Base-by-base conservation (phyloP, 2,113 vertebrate genomes). In the Bufo gargarizans region DNA sequence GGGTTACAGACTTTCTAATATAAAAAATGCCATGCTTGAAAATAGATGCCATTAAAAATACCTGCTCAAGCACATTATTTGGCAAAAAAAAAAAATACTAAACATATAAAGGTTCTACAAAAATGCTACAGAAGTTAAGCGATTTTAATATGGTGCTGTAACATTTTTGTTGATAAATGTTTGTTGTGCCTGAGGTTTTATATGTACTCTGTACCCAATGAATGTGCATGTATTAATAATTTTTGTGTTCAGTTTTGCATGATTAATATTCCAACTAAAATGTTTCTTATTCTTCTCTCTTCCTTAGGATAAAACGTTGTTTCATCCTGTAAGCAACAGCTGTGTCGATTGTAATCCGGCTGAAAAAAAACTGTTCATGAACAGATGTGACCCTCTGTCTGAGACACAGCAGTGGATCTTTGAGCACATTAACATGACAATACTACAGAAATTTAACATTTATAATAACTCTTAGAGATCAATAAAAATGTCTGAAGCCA, bases 341-440 rank as follows among this genome's bases (percentile, higher is more conserved):
- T 97, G 97, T 90, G 92, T 97, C 92, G 97, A 97, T 90, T 97
- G 95, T 93, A 97, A 95, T 90, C 96, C 95, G 0, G 92, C 94
- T 17, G 97, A 97, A 91, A 97, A 96, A 94, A 97, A 96, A 94
- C 95, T 97, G 93, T 97, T 97, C 95, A 97, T 97, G 96, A 96
- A 96, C 93, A 96, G 95, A 95, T 97, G 97, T 89, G 95, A 97
- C 91, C 95, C 96, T 83, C 93, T 95, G 12, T 97, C 96, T 61
- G 95, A 96, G 92, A 97, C 97, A 86, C 97, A 97, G 87, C 96
- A 96, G 92, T 97, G 97, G 97, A 93, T 97, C 92, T 97, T 97
- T 94, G 96, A 97, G 92, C 96, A 96, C 92, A 92, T 94, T 91
- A 97, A 97, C 91, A 90, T 92, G 92, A 97, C 97, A 92, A 93